These are phyloP conservation scores for Ceratotherium simum DNA, from an alignment of 2,113 vertebrate genomes.

Conservation along the genomic window DNA sequence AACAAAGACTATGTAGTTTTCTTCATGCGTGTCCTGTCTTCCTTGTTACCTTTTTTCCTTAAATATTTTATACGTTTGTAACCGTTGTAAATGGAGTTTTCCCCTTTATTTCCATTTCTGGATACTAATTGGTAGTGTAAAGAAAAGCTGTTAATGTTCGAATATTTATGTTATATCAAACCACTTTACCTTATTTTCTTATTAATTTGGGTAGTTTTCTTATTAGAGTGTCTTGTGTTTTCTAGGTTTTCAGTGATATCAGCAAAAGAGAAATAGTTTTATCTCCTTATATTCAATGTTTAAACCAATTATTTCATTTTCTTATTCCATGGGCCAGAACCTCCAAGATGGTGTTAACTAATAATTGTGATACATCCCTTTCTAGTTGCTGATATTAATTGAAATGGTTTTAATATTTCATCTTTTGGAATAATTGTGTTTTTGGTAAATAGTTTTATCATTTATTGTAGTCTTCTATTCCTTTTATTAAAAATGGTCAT, in stretches of 20 bases:
- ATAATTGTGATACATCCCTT: neutral
- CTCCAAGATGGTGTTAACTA: neutral
- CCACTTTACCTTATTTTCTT: neutral
- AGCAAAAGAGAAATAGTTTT: neutral
- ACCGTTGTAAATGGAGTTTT: neutral
- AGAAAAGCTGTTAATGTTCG: neutral
- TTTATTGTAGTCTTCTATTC: neutral
- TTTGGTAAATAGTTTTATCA: neutral
- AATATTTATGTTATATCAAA: neutral
- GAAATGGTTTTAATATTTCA: neutral
- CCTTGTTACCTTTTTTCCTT: neutral
- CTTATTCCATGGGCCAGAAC: neutral
- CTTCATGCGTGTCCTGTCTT: neutral
- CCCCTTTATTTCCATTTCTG: neutral
- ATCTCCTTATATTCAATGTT: neutral
- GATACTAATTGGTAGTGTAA: neutral
- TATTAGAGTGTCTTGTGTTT: constrained; percentile 3
- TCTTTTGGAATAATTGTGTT: neutral
- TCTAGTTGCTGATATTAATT: neutral
- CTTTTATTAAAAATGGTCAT: neutral
- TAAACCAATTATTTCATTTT: neutral
- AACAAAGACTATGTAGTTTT: neutral
- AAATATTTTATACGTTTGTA: neutral
- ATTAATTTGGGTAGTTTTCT: neutral
- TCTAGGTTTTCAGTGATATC: neutral